Evolutionary conservation across 2,113 vertebrate genomes (phyloP).

Genomic region (Callionymus lyra): DNA sequence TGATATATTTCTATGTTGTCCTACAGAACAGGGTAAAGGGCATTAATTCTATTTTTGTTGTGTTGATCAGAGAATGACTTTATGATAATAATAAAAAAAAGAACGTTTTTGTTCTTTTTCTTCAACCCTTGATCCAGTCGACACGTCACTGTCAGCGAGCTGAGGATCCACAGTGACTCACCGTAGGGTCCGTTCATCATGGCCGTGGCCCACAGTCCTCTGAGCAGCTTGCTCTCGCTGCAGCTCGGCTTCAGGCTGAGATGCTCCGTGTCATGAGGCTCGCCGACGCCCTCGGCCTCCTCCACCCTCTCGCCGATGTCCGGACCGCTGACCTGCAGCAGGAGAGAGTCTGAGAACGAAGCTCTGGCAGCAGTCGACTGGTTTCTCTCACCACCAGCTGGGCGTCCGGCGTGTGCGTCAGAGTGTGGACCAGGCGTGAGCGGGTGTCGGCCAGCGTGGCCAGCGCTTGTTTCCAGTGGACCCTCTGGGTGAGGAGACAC

Average conservation of each 20-base stretch:
- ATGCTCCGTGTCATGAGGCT: conserved; percentile 79
- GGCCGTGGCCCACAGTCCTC: conserved; percentile 78
- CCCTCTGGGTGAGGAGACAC: conserved; percentile 84
- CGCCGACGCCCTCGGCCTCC: conserved; percentile 81
- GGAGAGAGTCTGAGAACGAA: conserved; percentile 17
- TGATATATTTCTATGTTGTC: too few species aligned
- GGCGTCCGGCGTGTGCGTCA: conserved; percentile 75
- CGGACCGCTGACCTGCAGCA: conserved; percentile 54
- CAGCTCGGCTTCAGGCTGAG: conserved; percentile 78
- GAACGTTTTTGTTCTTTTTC: too few species aligned
- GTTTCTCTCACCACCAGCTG: conserved; percentile 74
- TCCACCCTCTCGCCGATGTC: conserved; percentile 74
- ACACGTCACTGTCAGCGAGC: not conserved
- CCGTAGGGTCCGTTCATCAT: conserved; percentile 73
- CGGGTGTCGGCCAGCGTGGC: conserved; percentile 72
- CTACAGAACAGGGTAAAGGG: too few species aligned
- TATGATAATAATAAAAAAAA: too few species aligned
- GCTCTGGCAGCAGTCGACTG: not conserved
- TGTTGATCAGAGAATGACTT: too few species aligned
- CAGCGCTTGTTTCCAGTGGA: conserved; percentile 79
- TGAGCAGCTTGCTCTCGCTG: conserved; percentile 77
- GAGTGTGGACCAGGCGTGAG: conserved; percentile 73
- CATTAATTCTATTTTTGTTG: too few species aligned
- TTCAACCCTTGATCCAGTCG: too few species aligned
- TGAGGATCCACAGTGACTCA: conserved; percentile 46